These are phyloP conservation scores for Dendrocincla fuliginosa DNA, from an alignment of 2,797 vertebrate genomes.

Conservation along the genomic window DNA sequence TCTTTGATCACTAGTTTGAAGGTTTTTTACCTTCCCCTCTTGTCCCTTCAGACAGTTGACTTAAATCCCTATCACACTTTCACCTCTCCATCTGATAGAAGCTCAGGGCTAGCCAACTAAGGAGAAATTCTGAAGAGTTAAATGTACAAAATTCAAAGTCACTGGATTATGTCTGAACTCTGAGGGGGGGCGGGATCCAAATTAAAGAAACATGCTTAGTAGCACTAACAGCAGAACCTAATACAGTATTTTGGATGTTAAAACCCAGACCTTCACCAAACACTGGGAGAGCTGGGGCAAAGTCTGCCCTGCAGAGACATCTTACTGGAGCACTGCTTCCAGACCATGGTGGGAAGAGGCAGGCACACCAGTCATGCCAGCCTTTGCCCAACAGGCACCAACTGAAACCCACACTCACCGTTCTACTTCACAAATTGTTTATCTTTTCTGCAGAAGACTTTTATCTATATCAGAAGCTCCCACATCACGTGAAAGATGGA, in stretches of 20 bases:
- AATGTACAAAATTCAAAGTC: neutral
- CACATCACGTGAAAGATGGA: neutral
- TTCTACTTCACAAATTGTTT: neutral
- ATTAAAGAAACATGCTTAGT: neutral
- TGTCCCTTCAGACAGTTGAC: neutral
- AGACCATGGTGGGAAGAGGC: neutral
- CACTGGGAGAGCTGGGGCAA: neutral
- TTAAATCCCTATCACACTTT: neutral
- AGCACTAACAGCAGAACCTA: neutral
- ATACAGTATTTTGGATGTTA: neutral
- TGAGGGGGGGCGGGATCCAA: accelerated
- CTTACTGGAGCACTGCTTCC: neutral
- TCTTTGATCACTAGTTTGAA: neutral
- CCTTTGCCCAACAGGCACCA: neutral
- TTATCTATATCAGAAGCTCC: accelerated
- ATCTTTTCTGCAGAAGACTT: neutral
- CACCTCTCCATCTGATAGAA: neutral
- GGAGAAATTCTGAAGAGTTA: neutral
- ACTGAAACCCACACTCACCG: accelerated
- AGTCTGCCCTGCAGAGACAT: neutral
- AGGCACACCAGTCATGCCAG: neutral
- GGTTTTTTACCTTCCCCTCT: neutral
- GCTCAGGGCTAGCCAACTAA: neutral
- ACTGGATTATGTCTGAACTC: neutral
- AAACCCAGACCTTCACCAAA: neutral